Evolutionary conservation across 2,888 invertebrate species (phyloP).

Genomic region (Andrena hattorfiana): DNA sequence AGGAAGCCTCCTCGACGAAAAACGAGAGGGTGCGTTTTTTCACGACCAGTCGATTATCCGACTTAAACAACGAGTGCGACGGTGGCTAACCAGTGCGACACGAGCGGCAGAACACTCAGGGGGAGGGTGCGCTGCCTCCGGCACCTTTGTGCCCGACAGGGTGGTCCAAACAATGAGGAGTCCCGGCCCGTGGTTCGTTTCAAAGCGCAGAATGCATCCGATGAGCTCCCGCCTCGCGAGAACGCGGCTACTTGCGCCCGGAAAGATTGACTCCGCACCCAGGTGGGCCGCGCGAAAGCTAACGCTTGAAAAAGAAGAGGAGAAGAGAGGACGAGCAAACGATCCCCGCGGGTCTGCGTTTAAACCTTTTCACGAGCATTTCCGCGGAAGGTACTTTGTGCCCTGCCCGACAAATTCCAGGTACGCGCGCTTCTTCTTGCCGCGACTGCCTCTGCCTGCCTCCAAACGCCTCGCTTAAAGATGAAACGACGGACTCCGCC

Average conservation of each 20-base stretch:
- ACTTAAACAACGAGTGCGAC: conserved; percentile 42
- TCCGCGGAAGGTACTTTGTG: conserved; percentile 70
- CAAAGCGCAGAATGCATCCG: conserved; percentile 66
- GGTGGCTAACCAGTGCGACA: conserved; percentile 13
- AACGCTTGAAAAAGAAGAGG: background rate
- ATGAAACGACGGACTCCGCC: background rate
- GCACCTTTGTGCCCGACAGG: conserved; percentile 32
- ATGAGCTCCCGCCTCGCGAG: conserved; percentile 49
- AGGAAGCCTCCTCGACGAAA: background rate
- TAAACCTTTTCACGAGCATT: conserved; percentile 70
- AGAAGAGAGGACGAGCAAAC: conserved; percentile 54
- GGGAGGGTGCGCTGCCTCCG: conserved; percentile 37
- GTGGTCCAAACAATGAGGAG: conserved; percentile 58
- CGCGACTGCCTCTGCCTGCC: background rate
- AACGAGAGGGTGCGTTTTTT: background rate
- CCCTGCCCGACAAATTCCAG: conserved; percentile 64
- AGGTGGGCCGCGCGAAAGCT: conserved; percentile 2
- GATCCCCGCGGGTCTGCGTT: conserved; percentile 63
- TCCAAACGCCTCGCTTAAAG: background rate
- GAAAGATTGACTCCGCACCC: conserved; percentile 58
- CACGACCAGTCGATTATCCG: conserved; percentile 12
- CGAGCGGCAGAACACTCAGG: conserved; percentile 26
- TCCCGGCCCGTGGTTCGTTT: conserved; percentile 51
- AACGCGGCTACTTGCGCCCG: conserved; percentile 59
- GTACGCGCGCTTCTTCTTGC: conserved; percentile 53